Evolutionary conservation across 2,113 vertebrate species (phyloP).

Genomic region (Oreochromis niloticus): DNA sequence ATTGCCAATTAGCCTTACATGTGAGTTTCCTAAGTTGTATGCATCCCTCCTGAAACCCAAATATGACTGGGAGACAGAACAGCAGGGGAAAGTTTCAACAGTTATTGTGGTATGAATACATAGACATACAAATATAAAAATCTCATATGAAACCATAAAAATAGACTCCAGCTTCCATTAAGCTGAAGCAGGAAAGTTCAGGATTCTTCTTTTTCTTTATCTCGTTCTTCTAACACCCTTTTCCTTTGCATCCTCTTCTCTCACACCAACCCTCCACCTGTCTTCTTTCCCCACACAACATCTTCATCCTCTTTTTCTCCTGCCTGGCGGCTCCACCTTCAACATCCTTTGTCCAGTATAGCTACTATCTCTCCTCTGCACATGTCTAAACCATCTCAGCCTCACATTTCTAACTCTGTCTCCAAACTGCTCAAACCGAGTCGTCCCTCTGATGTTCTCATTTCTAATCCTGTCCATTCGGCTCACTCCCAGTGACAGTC

Average conservation of each 20-base stretch:
- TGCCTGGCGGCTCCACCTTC: background rate
- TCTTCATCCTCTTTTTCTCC: background rate
- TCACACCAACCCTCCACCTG: background rate
- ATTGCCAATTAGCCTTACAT: background rate
- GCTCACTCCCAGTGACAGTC: background rate
- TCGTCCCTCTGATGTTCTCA: background rate
- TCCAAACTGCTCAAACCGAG: background rate
- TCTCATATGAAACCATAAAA: background rate
- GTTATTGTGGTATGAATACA: background rate
- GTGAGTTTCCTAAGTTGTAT: fast-evolving
- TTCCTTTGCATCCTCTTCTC: background rate
- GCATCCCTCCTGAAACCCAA: background rate
- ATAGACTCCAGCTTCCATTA: background rate
- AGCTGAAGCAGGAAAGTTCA: background rate
- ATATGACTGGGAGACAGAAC: background rate
- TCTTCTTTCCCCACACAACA: fast-evolving
- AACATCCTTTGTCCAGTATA: background rate
- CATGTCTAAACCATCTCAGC: background rate
- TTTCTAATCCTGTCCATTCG: background rate
- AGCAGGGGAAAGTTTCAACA: background rate
- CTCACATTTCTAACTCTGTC: background rate
- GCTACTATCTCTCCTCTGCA: background rate
- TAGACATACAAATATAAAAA: fast-evolving
- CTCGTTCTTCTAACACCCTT: background rate
- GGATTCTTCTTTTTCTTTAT: background rate